Base-by-base conservation (phyloP, 2,113 vertebrate genomes). In the Xiphophorus maculatus region DNA sequence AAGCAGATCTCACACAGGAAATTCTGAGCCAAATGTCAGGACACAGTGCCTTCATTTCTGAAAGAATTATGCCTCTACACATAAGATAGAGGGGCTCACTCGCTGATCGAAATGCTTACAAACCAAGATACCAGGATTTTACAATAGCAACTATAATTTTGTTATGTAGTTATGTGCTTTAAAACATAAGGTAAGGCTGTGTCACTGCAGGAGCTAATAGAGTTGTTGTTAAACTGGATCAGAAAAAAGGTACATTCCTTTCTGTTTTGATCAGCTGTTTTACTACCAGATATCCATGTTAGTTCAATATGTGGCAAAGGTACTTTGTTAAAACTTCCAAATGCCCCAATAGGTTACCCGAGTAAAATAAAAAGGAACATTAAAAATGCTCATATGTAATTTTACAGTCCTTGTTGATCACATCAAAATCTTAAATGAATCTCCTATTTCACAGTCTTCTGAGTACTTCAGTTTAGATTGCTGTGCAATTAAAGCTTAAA, bases 1-100 rank as follows among this genome's bases (percentile, higher is more conserved):
- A 63, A 69, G 27, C 51, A 76, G 44, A 80, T 60, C 66, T 86
- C 44, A 85, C 76, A 83, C 89, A 93, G 93, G 88, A 93, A 93
- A 86, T 81, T 62, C 44, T 65, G 15, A 64, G 63, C 68, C 84
- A 84, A 87, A 86, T 90, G 77, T 87, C 86, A 90, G 81, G 83
- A 85, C 71, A 76, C 35, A 40, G 44, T 32, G 13, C 44, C 51
- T 17, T 69, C 72, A 22, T 51, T 76, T 73, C 70, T 44, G 51
- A 84, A 32, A 66, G 17, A 77, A 65, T n/a, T 27, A 44, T 27
- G 58, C 5, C 27, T 32, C 71, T 73, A 28, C 62, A 63, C 37
- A 79, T n/a, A 44, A 74, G 29, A 68, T 75, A 11, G 30, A n/a
- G 32, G 58, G 58, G 33, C n/a, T 22, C 25, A 6, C 33, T 69